Evolutionary conservation across 2,797 vertebrate genomes (phyloP), one percentile per base, ranked within the genome.

Genomic region (Sylvilagus floridanus): DNA sequence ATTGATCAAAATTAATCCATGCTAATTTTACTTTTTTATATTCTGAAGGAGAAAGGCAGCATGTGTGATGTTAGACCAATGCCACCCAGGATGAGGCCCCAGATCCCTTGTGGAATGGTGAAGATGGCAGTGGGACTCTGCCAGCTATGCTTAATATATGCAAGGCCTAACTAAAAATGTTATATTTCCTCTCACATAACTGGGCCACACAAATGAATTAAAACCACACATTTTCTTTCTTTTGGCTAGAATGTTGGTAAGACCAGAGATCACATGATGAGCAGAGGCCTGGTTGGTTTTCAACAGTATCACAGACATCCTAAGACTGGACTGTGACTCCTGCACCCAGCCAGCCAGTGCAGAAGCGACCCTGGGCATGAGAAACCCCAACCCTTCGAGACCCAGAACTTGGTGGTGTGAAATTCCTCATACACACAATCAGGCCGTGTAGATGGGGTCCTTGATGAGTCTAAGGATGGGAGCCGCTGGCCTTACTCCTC

Each of bases 181-280:
- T 87, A n/a, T 65, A 84, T 84, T 88, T 84, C 92, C 50, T 71
- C 65, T 88, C 69, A 75, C 26, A 75, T 26, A 93, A 85, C 30
- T 52, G 84, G 66, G 47, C 32, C n/a, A 84, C 14, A 26, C 32
- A 79, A 57, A 37, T 28, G 82, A 92, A 92, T 84, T 84, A 92
- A 96, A 97, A 92, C 47, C 63, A 95, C n/a, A 65, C 57, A 82
- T 93, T 94, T 54, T 30, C 69, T 83, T 91, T 81, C 30, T 77
- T 89, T 65, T 91, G 68, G 77, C 68, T 95, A 57, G 28, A 84
- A 89, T 88, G 88, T 77, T 82, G 82, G 35, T 82, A 71, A 72
- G 54, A 62, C 14, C 47, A 65, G 57, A 71, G 37, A 73, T 72
- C 84, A 93, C 68, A 32, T 19, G 17, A 57, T n/a, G 19, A 62